phyloP scores from a whole-genome alignment of 2,113 vertebrate species.

The Syrrhaptes paradoxus region DNA sequence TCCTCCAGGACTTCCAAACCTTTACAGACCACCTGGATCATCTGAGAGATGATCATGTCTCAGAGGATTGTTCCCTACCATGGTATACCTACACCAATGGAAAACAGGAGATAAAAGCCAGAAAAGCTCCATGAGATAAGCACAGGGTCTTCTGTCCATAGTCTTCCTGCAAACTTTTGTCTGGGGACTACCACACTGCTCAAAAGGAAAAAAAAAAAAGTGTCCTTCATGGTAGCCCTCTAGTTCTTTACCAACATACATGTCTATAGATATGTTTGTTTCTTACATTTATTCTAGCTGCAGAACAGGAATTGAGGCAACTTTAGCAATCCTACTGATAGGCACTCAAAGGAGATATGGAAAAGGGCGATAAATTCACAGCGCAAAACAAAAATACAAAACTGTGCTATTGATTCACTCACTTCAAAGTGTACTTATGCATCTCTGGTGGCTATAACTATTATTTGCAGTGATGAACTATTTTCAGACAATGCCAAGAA shows the following conservation, averaged over 20 bases:
- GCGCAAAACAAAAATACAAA: constrained; percentile 27
- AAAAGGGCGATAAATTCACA: not conserved
- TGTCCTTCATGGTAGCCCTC: not conserved
- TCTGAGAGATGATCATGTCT: not conserved
- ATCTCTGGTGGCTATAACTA: constrained; percentile 37
- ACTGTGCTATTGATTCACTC: not conserved
- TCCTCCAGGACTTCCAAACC: not conserved
- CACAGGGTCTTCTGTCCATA: not conserved
- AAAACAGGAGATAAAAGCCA: not conserved
- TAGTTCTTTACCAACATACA: not conserved
- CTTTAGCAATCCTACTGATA: not conserved
- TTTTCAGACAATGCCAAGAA: constrained; percentile 33
- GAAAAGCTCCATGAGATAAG: not conserved
- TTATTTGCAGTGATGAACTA: constrained; percentile 36
- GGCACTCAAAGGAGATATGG: not conserved
- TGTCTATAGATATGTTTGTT: not conserved
- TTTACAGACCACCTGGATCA: not conserved
- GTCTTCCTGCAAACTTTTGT: not conserved
- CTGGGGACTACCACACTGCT: not conserved
- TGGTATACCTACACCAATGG: fast-evolving
- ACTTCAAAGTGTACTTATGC: constrained; percentile 50
- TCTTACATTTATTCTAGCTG: not conserved
- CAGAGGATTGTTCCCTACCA: not conserved
- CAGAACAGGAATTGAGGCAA: not conserved
- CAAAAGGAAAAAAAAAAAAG: not conserved